Evolutionary conservation across 53 echinoderm and acorn worm genomes (phyloP), one percentile per base, ranked within the genome.

Genomic region (Zoroaster sp.): DNA sequence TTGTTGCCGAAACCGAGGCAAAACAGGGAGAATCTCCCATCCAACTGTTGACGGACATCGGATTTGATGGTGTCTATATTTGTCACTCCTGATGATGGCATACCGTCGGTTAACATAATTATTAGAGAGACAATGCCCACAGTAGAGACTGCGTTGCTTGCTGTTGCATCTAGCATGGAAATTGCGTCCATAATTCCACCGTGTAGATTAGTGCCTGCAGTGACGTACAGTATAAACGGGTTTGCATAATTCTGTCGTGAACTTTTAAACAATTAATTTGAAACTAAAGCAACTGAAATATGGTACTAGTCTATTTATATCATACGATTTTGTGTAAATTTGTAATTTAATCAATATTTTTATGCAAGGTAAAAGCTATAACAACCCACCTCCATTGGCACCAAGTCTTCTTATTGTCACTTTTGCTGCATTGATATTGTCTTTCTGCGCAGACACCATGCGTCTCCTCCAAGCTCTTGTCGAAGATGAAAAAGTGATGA

Each of bases 1-100:
- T 95, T 92, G 32, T 88, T 66, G n/a, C 97, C 97, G 59, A 97
- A 97, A 14, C 95, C 97, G 9, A 97, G 92, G 52, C 73, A 87
- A 81, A 97, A 97, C 70, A 97, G 93, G 10, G 97, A 95, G 74
- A 88, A 95, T 37, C 91, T 80, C 9, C 90, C 90, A 4, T 88
- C 38, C 30, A 88, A 52, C 17, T 15, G 37, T 2, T 45, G 23
- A 17, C 40, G 63, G 32, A 88, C 40, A 32, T 66, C 36, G 25
- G 31, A 20, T 54, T 79, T 77, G 31, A 92, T 92, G 15, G 1
- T 55, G 14, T 73, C 55, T 2, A 69, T 9, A 5, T 44, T 25
- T 1, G 88, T 80, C 8, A 80, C 7, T 8, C 92, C 92, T 1
- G 65, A 1, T 10, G 73, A 53, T 1, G 92, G 92, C 20, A n/a